Evolutionary conservation across 1,140 invertebrate genomes (phyloP).

Genomic region (Lasioglossum albipes): DNA sequence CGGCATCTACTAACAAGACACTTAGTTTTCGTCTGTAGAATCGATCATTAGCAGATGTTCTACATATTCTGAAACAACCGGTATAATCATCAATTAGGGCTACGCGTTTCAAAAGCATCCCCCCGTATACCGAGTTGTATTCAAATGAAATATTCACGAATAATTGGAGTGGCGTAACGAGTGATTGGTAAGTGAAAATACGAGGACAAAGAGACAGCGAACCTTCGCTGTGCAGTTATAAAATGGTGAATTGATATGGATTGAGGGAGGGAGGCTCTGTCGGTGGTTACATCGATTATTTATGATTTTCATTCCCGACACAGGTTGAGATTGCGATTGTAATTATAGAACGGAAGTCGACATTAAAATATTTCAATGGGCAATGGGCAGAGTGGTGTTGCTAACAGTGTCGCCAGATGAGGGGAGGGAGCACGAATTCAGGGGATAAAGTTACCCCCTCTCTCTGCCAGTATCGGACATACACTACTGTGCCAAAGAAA

Average conservation of each 20-base stretch:
- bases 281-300: background rate
- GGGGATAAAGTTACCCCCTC: too few species aligned
- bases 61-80: too few species aligned
- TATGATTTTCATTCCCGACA: background rate
- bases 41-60: too few species aligned
- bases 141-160: conserved; percentile 1
- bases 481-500: too few species aligned
- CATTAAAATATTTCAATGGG: background rate
- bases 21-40: too few species aligned
- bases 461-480: too few species aligned
- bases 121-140: background rate
- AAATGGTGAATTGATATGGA: background rate
- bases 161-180: conserved; percentile 23
- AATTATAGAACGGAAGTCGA: background rate
- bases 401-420: too few species aligned
- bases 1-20: too few species aligned
- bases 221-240: background rate
- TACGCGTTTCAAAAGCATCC: too few species aligned
- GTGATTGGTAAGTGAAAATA: background rate
- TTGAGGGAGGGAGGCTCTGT: background rate
- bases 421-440: too few species aligned
- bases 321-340: background rate
- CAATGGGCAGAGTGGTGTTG: too few species aligned
- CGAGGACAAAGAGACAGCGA: background rate
- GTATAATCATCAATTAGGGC: too few species aligned